phyloP scores from a whole-genome alignment of 2,888 invertebrate genomes.

The Metellina segmentata region DNA sequence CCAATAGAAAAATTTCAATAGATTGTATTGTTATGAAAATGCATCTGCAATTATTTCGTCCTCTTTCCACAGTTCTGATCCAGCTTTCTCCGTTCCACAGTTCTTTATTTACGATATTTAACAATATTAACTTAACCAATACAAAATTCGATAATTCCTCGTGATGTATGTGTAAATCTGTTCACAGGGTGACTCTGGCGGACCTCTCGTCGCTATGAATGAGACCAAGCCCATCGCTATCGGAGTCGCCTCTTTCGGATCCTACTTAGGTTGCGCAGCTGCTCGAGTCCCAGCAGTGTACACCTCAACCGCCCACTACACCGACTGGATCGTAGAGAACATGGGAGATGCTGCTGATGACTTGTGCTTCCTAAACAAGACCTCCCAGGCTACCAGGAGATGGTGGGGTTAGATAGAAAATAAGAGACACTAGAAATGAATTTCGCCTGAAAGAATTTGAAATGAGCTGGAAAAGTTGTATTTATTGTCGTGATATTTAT shows the following conservation, averaged over 20 bases:
- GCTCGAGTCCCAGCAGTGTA: conserved; percentile 66
- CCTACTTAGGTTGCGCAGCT: conserved; percentile 67
- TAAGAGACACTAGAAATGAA: neutral
- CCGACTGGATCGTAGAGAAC: conserved; percentile 71
- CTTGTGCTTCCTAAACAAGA: conserved; percentile 60
- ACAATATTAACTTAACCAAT: neutral
- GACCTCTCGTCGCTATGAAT: conserved; percentile 69
- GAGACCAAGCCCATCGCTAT: conserved; percentile 72
- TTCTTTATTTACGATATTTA: neutral
- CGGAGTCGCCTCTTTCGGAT: conserved; percentile 73
- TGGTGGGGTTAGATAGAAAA: conserved; percentile 51
- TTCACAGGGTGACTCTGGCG: conserved; percentile 71
- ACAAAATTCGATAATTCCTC: no score
- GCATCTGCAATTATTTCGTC: no score
- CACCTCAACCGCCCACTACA: conserved; percentile 51
- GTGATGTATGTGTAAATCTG: no score
- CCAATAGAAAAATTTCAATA: no score
- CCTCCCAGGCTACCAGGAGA: conserved; percentile 24
- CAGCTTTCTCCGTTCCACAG: no score
- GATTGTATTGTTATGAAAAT: no score
- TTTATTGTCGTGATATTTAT: conserved; percentile 5
- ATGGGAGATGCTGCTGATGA: conserved; percentile 58
- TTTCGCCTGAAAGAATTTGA: neutral
- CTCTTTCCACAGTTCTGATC: no score
- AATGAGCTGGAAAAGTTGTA: conserved; percentile 3